phyloP scores from a whole-genome alignment of 2,888 invertebrate species.

The Yponomeuta malinellus region DNA sequence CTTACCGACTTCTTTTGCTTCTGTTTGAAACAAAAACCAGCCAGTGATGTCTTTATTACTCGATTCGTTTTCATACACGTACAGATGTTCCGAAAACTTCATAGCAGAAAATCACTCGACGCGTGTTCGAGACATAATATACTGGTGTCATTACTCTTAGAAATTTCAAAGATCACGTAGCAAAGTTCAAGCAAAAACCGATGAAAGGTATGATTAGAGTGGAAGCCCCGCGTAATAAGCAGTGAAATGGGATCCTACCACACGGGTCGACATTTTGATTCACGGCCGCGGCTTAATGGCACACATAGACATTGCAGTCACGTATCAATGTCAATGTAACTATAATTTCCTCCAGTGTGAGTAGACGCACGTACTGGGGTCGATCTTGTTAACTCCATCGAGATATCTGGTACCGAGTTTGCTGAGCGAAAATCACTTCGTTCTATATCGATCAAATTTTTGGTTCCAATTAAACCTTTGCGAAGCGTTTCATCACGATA shows the following conservation, averaged over 20 bases:
- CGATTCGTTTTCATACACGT: background rate
- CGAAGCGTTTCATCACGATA: background rate
- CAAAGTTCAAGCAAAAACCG: slow-evolving; percentile 4
- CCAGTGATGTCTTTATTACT: slow-evolving; percentile 2
- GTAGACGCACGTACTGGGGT: background rate
- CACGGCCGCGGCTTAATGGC: slow-evolving; percentile 34
- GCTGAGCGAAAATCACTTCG: background rate
- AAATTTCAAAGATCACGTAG: background rate
- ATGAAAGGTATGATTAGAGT: slow-evolving; percentile 20
- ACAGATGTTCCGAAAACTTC: background rate
- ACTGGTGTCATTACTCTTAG: too few relatives aligned
- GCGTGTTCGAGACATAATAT: background rate
- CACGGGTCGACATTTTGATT: slow-evolving; percentile 30
- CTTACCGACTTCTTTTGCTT: slow-evolving; percentile 1
- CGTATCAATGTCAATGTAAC: slow-evolving; percentile 14
- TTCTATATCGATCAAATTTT: background rate
- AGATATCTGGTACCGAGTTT: background rate
- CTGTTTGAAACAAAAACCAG: background rate
- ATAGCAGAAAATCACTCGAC: background rate
- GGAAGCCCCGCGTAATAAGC: slow-evolving; percentile 30
- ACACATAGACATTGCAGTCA: slow-evolving; percentile 22
- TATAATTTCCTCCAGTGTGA: slow-evolving; percentile 7
- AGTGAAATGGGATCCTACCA: slow-evolving; percentile 33
- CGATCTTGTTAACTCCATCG: background rate
- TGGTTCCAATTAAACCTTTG: background rate